A percentile compares a stretch with the other conserved stretches of the same genome.
phyloP scores from a whole-genome alignment of 2,113 vertebrate genomes.

The Corapipo altera region DNA sequence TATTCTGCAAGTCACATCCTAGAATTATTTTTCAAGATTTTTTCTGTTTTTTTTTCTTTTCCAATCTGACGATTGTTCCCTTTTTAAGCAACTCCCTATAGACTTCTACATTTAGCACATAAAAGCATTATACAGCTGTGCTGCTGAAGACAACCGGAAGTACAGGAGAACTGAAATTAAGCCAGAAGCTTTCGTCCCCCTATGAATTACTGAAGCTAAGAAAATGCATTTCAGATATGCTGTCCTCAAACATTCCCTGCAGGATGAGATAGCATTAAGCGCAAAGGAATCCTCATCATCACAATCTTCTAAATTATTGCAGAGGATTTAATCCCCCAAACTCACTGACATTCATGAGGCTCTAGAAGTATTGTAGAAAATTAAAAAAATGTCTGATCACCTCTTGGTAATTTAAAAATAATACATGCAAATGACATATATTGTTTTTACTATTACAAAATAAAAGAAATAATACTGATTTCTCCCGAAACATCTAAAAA shows the following conservation, averaged over 20 bases:
- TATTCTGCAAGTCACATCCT: too few relatives aligned
- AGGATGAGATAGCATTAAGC: neutral
- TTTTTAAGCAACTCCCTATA: too few relatives aligned
- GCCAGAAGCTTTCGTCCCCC: neutral
- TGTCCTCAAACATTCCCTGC: neutral
- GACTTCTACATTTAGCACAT: neutral
- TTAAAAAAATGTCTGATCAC: neutral
- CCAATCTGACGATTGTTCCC: too few relatives aligned
- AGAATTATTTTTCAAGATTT: too few relatives aligned
- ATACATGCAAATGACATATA: neutral
- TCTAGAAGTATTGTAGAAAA: neutral
- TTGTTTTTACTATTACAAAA: neutral
- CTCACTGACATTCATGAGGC: neutral
- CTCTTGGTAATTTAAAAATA: neutral
- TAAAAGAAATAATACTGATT: neutral
- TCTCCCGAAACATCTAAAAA: neutral
- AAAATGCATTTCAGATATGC: slow-evolving; percentile 8
- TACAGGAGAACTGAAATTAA: neutral
- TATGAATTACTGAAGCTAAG: neutral
- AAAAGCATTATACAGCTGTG: neutral
- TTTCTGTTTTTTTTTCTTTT: too few relatives aligned
- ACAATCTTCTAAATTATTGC: neutral
- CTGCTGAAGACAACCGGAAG: slow-evolving; percentile 10
- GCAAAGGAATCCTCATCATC: neutral
- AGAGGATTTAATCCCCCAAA: neutral